These are phyloP conservation scores for Brienomyrus brachyistius DNA, from an alignment of 2,113 vertebrate species.

Conservation along the genomic window DNA sequence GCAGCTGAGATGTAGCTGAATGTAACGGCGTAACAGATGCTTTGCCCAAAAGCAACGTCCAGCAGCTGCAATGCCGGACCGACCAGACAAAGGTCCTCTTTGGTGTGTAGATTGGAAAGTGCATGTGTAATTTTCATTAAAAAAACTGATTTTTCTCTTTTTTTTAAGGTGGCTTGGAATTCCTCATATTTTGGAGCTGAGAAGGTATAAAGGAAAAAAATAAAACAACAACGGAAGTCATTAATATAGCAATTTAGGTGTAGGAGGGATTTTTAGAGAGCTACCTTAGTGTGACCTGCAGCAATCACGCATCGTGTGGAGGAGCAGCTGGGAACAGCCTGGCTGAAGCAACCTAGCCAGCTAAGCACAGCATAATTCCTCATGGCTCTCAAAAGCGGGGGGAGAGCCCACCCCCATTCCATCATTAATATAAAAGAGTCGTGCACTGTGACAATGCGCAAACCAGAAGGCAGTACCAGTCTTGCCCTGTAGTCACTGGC, in stretches of 20 bases:
- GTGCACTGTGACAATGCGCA: neutral
- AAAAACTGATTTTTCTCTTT: neutral
- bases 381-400: neutral
- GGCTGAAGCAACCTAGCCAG: neutral
- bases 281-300: neutral
- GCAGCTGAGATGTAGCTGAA: conserved; percentile 21
- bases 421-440: neutral
- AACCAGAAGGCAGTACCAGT: neutral
- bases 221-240: neutral
- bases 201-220: neutral
- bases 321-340: neutral
- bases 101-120: neutral
- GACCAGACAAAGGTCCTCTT: neutral
- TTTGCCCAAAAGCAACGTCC: neutral
- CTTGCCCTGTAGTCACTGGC: neutral
- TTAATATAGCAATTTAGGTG: neutral
- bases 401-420: neutral
- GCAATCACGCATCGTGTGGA: neutral
- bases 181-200: neutral
- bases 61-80: neutral
- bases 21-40: neutral
- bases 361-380: neutral
- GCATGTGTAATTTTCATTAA: neutral
- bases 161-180: neutral
- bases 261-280: neutral